A percentile compares a stretch with the other conserved stretches of the same genome.
These are phyloP conservation scores for Caenorhabditis sp. DNA, from an alignment of 2,888 invertebrate species.

Conservation along the genomic window DNA sequence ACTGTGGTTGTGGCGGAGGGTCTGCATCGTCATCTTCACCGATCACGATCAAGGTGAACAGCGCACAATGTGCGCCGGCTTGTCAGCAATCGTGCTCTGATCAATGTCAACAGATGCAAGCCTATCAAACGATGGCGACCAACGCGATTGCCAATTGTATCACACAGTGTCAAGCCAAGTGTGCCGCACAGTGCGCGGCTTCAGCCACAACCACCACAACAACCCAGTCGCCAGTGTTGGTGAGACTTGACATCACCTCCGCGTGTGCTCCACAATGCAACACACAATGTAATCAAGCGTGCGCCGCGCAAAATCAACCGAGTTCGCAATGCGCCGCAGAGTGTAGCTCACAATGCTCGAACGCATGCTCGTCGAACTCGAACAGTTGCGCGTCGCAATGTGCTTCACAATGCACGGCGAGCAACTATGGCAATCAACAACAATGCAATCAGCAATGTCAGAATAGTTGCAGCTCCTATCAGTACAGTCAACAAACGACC, in stretches of 20 bases:
- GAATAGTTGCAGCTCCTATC: not conserved
- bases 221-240: slow-evolving; percentile 14
- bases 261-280: slow-evolving; percentile 29
- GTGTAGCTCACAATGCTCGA: slow-evolving; percentile 27
- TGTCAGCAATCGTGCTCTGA: slow-evolving; percentile 34
- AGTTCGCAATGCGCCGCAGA: slow-evolving; percentile 23
- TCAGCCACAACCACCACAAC: not conserved
- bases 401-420: slow-evolving; percentile 21
- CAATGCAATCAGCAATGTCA: slow-evolving; percentile 37
- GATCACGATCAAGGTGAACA: slow-evolving; percentile 13
- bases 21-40: slow-evolving; percentile 8
- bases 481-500: not conserved
- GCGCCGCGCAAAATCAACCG: slow-evolving; percentile 19
- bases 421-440: slow-evolving; percentile 17
- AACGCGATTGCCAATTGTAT: slow-evolving; percentile 27
- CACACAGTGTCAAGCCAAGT: slow-evolving; percentile 28
- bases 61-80: slow-evolving; percentile 26
- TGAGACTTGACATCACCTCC: slow-evolving; percentile 20
- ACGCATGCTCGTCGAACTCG: slow-evolving; percentile 9
- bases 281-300: slow-evolving; percentile 30
- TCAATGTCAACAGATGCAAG: slow-evolving; percentile 27
- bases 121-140: slow-evolving; percentile 15
- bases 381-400: slow-evolving; percentile 31
- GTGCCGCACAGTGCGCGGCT: slow-evolving; percentile 18
- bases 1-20: slow-evolving; percentile 18